Conservation (phyloP, 2,797 vertebrate species). For the Cichlasoma orientale region DNA sequence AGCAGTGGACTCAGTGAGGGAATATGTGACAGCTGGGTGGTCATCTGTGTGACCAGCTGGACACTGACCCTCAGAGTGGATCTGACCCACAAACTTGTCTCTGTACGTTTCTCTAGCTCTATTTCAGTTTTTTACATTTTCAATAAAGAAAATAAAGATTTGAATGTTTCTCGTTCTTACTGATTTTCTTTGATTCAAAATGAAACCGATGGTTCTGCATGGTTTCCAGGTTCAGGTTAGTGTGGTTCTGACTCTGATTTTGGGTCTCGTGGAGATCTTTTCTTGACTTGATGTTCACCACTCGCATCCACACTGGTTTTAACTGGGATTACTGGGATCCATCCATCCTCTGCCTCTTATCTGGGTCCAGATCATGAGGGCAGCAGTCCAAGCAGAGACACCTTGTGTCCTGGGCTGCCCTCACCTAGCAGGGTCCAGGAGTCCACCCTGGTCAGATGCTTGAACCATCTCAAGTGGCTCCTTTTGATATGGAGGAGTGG, state of each 20-base stretch:
- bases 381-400: no score
- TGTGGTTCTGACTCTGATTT: background rate
- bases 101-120: background rate
- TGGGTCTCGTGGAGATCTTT: no score
- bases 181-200: background rate
- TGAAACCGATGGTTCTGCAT: background rate
- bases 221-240: background rate
- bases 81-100: background rate
- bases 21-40: no score
- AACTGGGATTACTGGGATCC: background rate
- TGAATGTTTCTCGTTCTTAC: background rate
- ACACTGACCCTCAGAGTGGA: background rate
- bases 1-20: no score
- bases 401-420: no score
- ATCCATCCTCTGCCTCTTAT: no score
- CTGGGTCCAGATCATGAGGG: no score
- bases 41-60: background rate
- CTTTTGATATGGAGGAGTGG: background rate
- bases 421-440: no score
- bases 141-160: slow-evolving; percentile 28
- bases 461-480: no score
- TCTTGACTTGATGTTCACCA: no score
- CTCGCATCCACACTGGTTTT: background rate
- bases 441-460: no score
- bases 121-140: slow-evolving; percentile 4